These are phyloP conservation scores for Ceryle rudis DNA, from an alignment of 2,797 vertebrate species.

Conservation along the genomic window DNA sequence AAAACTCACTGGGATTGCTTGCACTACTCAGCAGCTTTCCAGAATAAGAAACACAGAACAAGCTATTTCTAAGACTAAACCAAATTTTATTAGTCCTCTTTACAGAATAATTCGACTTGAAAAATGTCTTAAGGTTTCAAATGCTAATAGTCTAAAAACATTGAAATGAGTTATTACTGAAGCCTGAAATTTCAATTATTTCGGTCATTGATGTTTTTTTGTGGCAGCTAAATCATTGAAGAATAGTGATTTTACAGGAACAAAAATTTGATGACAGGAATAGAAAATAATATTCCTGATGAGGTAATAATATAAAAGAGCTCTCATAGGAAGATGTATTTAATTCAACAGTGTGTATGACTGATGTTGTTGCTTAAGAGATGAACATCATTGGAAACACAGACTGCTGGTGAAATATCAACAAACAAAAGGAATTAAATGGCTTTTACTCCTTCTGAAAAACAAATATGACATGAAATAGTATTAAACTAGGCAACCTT, in stretches of 20 bases:
- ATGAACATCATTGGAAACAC: not conserved
- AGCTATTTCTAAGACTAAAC: not conserved
- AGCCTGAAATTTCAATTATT: not conserved
- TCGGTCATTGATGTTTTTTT: not conserved
- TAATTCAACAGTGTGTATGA: not conserved
- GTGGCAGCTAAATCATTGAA: not conserved
- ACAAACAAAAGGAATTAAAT: not conserved
- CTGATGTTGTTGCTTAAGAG: not conserved
- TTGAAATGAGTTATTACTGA: not conserved
- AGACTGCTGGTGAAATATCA: not conserved
- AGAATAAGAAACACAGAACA: not conserved
- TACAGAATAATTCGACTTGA: not conserved
- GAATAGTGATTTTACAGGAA: too few species aligned
- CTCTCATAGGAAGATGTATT: not conserved
- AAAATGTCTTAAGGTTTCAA: not conserved
- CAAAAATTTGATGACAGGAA: not conserved
- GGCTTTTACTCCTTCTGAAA: not conserved
- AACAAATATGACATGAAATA: not conserved
- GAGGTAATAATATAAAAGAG: not conserved
- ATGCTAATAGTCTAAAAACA: not conserved
- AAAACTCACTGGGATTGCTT: not conserved
- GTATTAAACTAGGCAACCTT: not conserved
- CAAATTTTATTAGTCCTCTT: not conserved
- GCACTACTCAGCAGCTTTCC: not conserved
- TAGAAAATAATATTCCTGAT: not conserved